Evolutionary conservation across 2,797 vertebrate genomes (phyloP).

Genomic region (Danio albolineatus): DNA sequence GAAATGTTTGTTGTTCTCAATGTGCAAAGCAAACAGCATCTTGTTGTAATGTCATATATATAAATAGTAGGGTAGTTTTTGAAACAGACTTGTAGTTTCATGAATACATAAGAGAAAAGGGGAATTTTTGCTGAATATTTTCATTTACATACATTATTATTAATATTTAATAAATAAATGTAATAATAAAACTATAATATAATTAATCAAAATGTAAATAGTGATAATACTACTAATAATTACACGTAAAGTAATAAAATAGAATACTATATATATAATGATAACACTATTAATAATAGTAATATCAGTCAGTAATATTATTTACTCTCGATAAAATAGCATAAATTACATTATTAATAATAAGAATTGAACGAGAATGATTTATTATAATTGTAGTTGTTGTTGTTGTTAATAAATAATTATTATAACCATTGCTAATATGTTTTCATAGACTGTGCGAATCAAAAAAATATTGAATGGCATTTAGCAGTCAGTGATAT

Average conservation of each 20-base stretch:
- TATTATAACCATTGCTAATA: too few relatives aligned
- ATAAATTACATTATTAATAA: background rate
- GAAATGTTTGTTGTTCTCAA: conserved; percentile 1
- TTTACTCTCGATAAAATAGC: background rate
- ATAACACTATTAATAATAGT: background rate
- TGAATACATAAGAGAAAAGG: background rate
- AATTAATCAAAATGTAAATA: too few relatives aligned
- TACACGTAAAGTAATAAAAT: too few relatives aligned
- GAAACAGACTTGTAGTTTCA: background rate
- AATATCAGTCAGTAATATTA: background rate
- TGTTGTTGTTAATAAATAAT: background rate
- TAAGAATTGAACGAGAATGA: background rate
- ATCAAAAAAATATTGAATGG: background rate
- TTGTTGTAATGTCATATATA: background rate
- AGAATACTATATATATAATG: too few relatives aligned
- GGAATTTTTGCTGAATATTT: background rate
- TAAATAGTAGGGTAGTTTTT: conserved; percentile 17
- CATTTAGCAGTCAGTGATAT: background rate
- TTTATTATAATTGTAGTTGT: too few relatives aligned
- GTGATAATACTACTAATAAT: too few relatives aligned
- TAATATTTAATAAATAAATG: background rate
- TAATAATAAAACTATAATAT: background rate
- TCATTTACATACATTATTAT: background rate
- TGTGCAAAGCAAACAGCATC: background rate
- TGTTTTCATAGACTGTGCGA: too few relatives aligned